Evolutionary conservation across 1,140 invertebrate species (phyloP), one percentile per base, ranked within the genome.

Genomic region (Acromyrmex echinatior): DNA sequence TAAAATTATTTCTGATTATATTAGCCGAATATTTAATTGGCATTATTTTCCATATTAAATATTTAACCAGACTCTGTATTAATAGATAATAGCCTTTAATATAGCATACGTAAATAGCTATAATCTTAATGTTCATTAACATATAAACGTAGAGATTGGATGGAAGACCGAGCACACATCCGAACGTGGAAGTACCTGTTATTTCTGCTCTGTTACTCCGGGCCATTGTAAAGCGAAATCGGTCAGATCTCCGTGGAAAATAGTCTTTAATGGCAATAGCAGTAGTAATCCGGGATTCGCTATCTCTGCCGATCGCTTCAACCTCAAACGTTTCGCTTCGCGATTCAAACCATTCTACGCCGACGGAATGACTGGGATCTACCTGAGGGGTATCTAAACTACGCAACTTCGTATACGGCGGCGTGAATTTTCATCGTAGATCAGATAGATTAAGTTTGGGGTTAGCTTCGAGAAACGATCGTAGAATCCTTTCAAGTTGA

Each of bases 181-280:
- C 45, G 35, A 73, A 56, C 16, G 60, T 28, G 60, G 39, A 73
- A 85, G 53, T 74, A 80, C 74, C 68, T 76, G 74, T 90, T 90
- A 90, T 90, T 76, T 85, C 45, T 68, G 39, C n/a, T 74, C 70
- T 65, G 62, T 90, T 90, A 88, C 51, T 31, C 3, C 14, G 49
- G n/a, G 5, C 76, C n/a, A 90, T 90, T 90, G 88, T 90, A 79
- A 86, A 76, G 18, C 71, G 80, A n/a, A 16, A 76, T 39, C 35
- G 58, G 80, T 77, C 56, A 53, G 89, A 90, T 90, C 76, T 70
- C 68, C 21, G 63, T 58, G 74, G 85, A 90, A 90, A 87, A 90
- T 87, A 87, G 62, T 71, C 74, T 62, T 90, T 79, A 87, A 86
- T 78, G 56, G 35, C 31, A 39, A 14, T 62, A 51, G 21, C 70